A percentile compares a stretch with the other conserved stretches of the same genome.
Evolutionary conservation across 1,140 invertebrate genomes (phyloP).

Genomic region (Bombus pyrosoma): DNA sequence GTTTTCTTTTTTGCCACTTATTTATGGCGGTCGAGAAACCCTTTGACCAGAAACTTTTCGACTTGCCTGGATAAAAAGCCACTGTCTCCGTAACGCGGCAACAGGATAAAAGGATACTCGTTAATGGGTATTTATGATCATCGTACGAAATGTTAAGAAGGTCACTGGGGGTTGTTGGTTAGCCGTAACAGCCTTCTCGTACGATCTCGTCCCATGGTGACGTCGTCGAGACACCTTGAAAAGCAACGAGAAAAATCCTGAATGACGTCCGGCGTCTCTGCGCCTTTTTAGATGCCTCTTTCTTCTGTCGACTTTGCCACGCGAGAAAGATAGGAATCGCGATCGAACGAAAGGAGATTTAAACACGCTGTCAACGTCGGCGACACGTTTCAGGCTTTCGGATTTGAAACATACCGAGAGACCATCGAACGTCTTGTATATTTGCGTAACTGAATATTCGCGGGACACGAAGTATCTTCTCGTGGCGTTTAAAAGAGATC

Average conservation of each 20-base stretch:
- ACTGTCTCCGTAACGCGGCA: slow-evolving; percentile 23
- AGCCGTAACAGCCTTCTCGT: slow-evolving; percentile 49
- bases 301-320: not conserved
- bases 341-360: slow-evolving; percentile 37
- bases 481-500: not conserved
- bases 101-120: slow-evolving; percentile 48
- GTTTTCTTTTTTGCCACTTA: not conserved
- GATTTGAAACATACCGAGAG: not conserved
- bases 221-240: not conserved
- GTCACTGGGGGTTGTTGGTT: slow-evolving; percentile 45
- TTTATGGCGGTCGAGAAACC: not conserved
- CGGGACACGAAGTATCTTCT: not conserved
- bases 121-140: slow-evolving; percentile 71
- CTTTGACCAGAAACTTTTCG: slow-evolving; percentile 25
- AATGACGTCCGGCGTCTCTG: slow-evolving; percentile 3
- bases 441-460: slow-evolving; percentile 5
- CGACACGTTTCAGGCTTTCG: not conserved
- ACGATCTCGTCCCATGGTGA: slow-evolving; percentile 35
- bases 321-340: slow-evolving; percentile 12
- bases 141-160: slow-evolving; percentile 54
- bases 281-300: not conserved
- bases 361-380: not conserved
- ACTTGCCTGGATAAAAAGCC: not conserved
- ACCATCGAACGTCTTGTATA: not conserved
- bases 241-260: slow-evolving; percentile 35